phyloP scores from a whole-genome alignment of 2,113 vertebrate genomes.

The Anarhynchus alexandrinus region DNA sequence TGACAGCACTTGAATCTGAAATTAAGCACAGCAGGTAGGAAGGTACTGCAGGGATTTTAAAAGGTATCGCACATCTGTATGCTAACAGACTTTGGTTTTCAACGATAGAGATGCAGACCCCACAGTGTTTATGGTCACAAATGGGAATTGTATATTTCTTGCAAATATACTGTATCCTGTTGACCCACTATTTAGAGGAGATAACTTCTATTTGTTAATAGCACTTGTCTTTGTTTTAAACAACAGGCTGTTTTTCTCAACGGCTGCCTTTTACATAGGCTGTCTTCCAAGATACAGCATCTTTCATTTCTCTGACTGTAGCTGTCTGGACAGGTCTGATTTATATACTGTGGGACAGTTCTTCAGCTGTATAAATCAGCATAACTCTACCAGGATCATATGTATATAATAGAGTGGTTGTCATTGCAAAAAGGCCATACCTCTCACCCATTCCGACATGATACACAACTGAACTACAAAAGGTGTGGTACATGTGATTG shows the following conservation, averaged over 20 bases:
- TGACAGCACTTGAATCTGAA: constrained; percentile 66
- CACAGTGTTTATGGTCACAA: constrained; percentile 62
- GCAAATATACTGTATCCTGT: constrained; percentile 21
- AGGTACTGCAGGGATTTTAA: constrained; percentile 61
- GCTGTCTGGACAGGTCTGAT: not conserved
- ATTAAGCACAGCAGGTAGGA: constrained; percentile 62
- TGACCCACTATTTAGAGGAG: constrained; percentile 43
- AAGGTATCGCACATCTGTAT: constrained; percentile 55
- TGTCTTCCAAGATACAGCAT: not conserved
- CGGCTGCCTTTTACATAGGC: not conserved
- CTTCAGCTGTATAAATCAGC: not conserved
- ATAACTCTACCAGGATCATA: not conserved
- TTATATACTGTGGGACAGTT: not conserved
- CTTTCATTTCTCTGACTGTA: not conserved
- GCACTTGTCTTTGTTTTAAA: not conserved
- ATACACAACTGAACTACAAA: not conserved
- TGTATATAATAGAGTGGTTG: not conserved
- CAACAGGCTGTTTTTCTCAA: not conserved
- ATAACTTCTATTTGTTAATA: not conserved
- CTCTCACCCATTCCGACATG: rapidly evolving
- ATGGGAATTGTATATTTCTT: constrained; percentile 47
- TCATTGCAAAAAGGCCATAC: not conserved
- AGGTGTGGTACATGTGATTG: not conserved
- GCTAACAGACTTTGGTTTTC: constrained; percentile 59
- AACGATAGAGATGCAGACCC: constrained; percentile 6